Percentiles rank a stretch among this genome's conserved stretches.
Evolutionary conservation across 2,113 vertebrate species (phyloP).

Genomic region (Penelope pileata): DNA sequence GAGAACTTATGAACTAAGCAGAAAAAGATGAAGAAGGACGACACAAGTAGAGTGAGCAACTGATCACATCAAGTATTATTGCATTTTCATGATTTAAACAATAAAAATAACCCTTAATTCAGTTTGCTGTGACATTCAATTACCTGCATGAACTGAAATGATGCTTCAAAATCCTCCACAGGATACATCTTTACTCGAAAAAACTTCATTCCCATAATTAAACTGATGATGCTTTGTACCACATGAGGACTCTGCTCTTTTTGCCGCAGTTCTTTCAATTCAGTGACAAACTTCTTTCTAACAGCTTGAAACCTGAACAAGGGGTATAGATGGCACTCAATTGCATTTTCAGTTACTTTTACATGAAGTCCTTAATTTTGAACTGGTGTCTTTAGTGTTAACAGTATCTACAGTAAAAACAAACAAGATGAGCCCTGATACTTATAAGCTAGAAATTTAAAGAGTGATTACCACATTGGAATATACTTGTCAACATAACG

Average conservation of each 20-base stretch:
- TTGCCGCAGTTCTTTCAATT: conserved; percentile 93
- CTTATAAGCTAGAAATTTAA: neutral
- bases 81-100: neutral
- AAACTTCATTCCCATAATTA: conserved; percentile 99
- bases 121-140: neutral
- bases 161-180: conserved; percentile 98
- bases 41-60: neutral
- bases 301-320: conserved; percentile 93
- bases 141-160: conserved; percentile 99
- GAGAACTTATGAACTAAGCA: neutral
- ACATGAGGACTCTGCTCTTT: conserved; percentile 96
- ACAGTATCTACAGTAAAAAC: neutral
- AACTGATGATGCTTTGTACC: conserved; percentile 95
- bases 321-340: neutral
- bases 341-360: neutral
- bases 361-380: neutral
- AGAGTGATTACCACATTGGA: neutral
- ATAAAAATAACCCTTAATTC: neutral
- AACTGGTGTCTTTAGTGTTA: neutral
- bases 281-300: conserved; percentile 98
- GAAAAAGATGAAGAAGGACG: neutral
- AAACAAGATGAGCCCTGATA: neutral
- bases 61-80: neutral
- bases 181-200: conserved; percentile 99
- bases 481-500: neutral